Evolutionary conservation across 2,797 vertebrate genomes (phyloP).

Genomic region (Alectoris magna): DNA sequence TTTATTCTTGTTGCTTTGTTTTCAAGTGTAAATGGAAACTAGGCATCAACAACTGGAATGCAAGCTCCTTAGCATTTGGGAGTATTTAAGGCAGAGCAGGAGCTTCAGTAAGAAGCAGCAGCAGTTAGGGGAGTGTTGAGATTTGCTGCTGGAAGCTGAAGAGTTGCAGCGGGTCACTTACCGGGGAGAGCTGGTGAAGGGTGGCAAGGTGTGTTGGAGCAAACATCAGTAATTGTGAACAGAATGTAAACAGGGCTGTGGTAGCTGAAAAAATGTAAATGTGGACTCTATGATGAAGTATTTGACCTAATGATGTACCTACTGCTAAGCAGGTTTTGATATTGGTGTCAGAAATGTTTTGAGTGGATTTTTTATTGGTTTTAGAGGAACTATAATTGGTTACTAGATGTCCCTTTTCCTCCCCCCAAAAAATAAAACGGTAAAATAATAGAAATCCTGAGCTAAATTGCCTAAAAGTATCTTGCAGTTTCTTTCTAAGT

Average conservation of each 20-base stretch:
- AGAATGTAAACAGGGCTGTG: accelerated
- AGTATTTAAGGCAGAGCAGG: background rate
- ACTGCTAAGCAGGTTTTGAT: background rate
- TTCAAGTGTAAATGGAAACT: background rate
- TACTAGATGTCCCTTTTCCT: background rate
- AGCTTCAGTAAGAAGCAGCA: background rate
- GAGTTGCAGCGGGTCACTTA: background rate
- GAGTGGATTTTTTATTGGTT: background rate
- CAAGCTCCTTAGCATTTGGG: background rate
- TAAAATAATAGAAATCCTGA: background rate
- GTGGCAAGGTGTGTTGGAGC: background rate
- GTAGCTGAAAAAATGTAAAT: background rate
- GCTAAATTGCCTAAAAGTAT: background rate
- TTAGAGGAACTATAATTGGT: background rate
- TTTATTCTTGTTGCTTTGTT: background rate
- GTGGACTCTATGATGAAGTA: background rate
- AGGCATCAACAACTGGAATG: background rate
- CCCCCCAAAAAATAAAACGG: background rate
- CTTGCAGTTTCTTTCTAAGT: background rate
- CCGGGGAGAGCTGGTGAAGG: background rate
- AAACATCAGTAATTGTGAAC: background rate
- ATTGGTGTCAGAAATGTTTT: background rate
- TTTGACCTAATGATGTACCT: background rate
- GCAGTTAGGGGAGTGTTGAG: background rate
- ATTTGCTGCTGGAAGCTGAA: background rate